Evolutionary conservation across 2,888 invertebrate species (phyloP).

Genomic region (Aleiodes leptofemur): DNA sequence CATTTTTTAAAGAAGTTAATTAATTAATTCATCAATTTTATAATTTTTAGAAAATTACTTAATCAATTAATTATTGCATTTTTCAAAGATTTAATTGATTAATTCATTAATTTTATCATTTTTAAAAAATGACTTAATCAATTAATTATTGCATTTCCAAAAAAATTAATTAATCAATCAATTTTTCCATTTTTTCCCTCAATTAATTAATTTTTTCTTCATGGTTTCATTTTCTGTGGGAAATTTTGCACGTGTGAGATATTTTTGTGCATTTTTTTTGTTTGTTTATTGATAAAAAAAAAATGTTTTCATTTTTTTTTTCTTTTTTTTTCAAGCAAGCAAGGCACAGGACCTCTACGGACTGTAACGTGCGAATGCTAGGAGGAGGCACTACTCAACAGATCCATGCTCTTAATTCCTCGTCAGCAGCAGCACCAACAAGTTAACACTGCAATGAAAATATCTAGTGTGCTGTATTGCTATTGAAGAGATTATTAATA

Average conservation of each 20-base stretch:
- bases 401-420: slow-evolving; percentile 69
- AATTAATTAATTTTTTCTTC: slow-evolving; percentile 7
- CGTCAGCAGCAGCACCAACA: slow-evolving; percentile 74
- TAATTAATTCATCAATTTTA: no score
- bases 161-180: background rate
- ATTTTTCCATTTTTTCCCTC: background rate
- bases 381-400: slow-evolving; percentile 69
- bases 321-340: slow-evolving; percentile 66
- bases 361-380: slow-evolving; percentile 68
- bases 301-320: slow-evolving; percentile 33
- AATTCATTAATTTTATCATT: background rate
- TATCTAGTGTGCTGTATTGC: slow-evolving; percentile 55
- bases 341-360: slow-evolving; percentile 68
- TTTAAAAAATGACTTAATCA: slow-evolving; percentile 7
- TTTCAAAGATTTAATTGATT: background rate
- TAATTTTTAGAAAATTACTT: no score
- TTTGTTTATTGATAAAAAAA: slow-evolving; percentile 1
- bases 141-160: no score
- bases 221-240: slow-evolving; percentile 33
- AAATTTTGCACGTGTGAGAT: background rate
- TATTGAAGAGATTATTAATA: background rate
- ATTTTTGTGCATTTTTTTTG: slow-evolving; percentile 11
- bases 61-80: slow-evolving; percentile 15
- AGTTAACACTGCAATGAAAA: slow-evolving; percentile 73
- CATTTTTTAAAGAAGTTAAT: no score